phyloP scores from a whole-genome alignment of 1,140 invertebrate genomes.

The Dreissena rostriformis region DNA sequence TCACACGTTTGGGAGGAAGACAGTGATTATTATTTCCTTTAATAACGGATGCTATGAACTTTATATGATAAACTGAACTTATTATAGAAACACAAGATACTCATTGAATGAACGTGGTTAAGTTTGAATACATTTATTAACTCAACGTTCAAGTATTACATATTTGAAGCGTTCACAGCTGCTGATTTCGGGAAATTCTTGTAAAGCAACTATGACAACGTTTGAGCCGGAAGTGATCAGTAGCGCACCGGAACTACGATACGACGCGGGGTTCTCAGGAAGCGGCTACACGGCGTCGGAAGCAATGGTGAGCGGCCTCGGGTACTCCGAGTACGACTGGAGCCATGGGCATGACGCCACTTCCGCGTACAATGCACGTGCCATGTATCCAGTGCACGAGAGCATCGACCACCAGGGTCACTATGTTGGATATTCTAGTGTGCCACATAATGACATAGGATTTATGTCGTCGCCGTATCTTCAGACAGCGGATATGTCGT shows the following conservation, averaged over 20 bases:
- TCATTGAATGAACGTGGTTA: background rate
- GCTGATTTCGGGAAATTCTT: background rate
- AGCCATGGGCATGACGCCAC: constrained; percentile 7
- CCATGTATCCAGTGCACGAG: constrained; percentile 30
- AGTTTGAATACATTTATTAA: background rate
- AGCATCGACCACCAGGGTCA: constrained; percentile 26
- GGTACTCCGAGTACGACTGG: constrained; percentile 54
- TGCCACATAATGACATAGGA: constrained; percentile 31
- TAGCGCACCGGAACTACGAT: constrained; percentile 31
- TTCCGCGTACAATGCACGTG: background rate
- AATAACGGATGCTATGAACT: background rate
- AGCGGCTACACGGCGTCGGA: constrained; percentile 9
- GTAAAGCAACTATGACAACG: constrained; percentile 15
- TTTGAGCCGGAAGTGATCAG: constrained; percentile 15
- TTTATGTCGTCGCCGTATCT: constrained; percentile 31
- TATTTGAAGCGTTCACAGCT: background rate
- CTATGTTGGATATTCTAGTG: constrained; percentile 26
- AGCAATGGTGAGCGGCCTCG: constrained; percentile 4
- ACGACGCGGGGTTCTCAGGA: constrained; percentile 42
- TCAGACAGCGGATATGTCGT: constrained; percentile 31
- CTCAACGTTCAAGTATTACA: background rate
- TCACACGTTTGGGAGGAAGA: too few relatives aligned
- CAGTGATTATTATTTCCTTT: background rate
- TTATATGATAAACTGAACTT: background rate
- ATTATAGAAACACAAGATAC: background rate